Percentiles rank a stretch among this genome's conserved stretches.
Conservation (phyloP, 2,797 vertebrate genomes). For the Chaetophractus vellerosus region DNA sequence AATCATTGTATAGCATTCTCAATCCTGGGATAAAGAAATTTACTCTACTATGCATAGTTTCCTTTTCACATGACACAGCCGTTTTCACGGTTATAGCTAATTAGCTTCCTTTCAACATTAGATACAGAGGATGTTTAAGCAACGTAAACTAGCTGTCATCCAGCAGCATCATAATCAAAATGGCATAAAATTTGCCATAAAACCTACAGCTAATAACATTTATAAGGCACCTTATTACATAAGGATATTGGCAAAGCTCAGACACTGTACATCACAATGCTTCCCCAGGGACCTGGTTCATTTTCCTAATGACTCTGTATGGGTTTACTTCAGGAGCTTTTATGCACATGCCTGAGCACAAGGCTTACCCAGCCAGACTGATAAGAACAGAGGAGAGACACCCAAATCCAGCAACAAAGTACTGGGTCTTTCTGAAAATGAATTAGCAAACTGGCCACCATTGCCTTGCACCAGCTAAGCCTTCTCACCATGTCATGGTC, state of each 20-base stretch:
- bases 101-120: constrained; percentile 83
- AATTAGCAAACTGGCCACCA: neutral
- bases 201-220: constrained; percentile 79
- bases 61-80: constrained; percentile 80
- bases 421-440: neutral
- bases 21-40: constrained; percentile 72
- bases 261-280: constrained; percentile 81
- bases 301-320: constrained; percentile 82
- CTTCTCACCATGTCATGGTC: neutral
- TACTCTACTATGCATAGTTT: constrained; percentile 20
- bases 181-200: constrained; percentile 84
- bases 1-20: constrained; percentile 79
- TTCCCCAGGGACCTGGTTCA: constrained; percentile 76
- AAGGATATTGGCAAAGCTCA: constrained; percentile 77
- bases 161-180: constrained; percentile 83
- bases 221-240: constrained; percentile 74
- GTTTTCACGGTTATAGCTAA: constrained; percentile 84
- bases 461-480: neutral
- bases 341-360: constrained; percentile 69
- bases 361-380: constrained; percentile 33
- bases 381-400: constrained; percentile 3
- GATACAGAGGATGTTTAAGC: constrained; percentile 85
- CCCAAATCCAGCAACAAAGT: neutral
- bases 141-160: constrained; percentile 83
- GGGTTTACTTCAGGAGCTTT: constrained; percentile 76